Evolutionary conservation across 2,797 vertebrate genomes (phyloP).

Genomic region (Cygnus olor): DNA sequence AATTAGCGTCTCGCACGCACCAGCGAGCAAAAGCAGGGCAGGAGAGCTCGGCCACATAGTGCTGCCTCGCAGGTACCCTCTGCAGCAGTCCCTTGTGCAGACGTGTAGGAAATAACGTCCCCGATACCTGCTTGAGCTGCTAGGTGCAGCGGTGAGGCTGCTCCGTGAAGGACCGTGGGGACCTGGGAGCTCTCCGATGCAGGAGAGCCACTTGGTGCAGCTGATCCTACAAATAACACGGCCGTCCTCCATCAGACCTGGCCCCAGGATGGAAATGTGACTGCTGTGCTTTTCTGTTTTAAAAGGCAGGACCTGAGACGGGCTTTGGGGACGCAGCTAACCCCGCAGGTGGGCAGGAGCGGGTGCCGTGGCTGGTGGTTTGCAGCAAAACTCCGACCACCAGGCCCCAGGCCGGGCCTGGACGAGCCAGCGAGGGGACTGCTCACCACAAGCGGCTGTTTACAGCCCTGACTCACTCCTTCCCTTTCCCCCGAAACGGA

Average conservation of each 20-base stretch:
- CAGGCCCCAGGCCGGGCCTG: accelerated
- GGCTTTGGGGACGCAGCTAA: neutral
- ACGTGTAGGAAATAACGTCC: accelerated
- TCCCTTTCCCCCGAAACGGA: neutral
- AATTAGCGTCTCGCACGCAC: accelerated
- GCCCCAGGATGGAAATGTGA: neutral
- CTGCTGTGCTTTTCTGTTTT: neutral
- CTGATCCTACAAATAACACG: accelerated
- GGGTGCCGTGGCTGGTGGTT: neutral
- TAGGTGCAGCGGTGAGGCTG: neutral
- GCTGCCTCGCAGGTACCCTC: neutral
- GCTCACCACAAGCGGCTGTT: neutral
- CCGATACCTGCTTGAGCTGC: accelerated
- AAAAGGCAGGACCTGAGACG: neutral
- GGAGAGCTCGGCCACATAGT: neutral
- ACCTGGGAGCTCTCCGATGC: neutral
- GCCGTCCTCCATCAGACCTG: accelerated
- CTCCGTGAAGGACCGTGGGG: neutral
- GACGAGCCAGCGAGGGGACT: neutral
- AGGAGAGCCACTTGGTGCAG: neutral
- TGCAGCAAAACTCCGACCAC: neutral
- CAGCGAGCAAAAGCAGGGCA: neutral
- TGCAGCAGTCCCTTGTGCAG: accelerated
- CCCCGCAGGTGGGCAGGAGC: neutral
- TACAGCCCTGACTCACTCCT: constrained; percentile 36